Conservation (phyloP, 2,888 invertebrate genomes). For the Macropis europaea region DNA sequence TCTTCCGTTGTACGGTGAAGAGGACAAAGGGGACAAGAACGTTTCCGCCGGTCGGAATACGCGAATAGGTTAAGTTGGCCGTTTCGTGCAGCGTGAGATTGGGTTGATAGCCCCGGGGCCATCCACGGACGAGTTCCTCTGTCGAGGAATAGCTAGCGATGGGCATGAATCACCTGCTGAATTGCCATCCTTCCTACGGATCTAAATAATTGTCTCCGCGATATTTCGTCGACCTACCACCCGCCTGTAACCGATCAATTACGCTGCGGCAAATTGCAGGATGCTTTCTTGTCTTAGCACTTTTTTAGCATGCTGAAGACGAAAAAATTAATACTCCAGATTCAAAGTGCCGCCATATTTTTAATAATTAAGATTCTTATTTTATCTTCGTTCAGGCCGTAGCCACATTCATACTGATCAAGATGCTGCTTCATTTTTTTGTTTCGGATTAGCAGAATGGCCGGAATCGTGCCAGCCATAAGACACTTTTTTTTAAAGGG, state of each 20-base stretch:
- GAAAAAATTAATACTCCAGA: no score
- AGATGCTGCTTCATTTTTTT: no score
- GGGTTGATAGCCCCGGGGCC: conserved; percentile 75
- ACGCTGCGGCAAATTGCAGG: neutral
- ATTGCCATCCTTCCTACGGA: neutral
- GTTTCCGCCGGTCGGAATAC: conserved; percentile 44
- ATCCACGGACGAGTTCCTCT: conserved; percentile 73
- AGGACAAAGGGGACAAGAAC: conserved; percentile 55
- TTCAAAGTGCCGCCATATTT: no score
- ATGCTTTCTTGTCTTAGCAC: neutral
- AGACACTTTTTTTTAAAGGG: no score
- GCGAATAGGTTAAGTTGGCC: conserved; percentile 52
- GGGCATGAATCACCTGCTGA: conserved; percentile 14
- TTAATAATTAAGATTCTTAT: no score
- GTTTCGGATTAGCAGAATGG: no score
- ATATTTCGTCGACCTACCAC: neutral
- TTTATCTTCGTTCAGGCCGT: no score
- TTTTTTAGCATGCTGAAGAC: no score
- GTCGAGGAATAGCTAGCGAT: conserved; percentile 26
- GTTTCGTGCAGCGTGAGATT: conserved; percentile 72
- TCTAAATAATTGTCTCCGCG: neutral
- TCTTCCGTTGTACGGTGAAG: conserved; percentile 10
- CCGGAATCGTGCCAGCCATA: no score
- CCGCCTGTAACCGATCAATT: no score
- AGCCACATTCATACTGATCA: no score